Evolutionary conservation across 2,113 vertebrate genomes (phyloP), one percentile per base, ranked within the genome.

Genomic region (Stegastes partitus): DNA sequence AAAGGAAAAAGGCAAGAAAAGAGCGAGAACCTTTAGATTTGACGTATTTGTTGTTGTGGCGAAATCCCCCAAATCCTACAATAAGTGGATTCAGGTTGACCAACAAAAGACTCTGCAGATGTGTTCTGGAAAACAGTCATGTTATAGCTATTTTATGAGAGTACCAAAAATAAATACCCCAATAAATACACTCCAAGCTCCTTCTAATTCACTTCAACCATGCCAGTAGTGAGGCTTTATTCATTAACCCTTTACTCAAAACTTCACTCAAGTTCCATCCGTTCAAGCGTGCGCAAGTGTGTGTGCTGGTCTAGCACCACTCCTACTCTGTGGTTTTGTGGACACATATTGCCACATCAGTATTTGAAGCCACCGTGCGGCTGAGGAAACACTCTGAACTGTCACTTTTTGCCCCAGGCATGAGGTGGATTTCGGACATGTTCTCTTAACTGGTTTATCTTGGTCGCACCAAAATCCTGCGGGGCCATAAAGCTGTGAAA

Each of bases 391-490:
- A 71, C 84, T 81, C 70, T 8, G 23, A 83, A 74, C 82, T 86
- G 90, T 92, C 91, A 82, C 49, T 84, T 68, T 28, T 1, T 55
- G 44, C 84, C 75, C 64, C 70, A 63, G 85, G 89, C 70, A 37
- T 67, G 80, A 87, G 88, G 87, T 85, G 82, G 87, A 90, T 94
- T 90, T 93, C 81, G 85, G 89, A 91, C 88, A 77, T 87, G 85
- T 93, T 91, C 82, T 74, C 84, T 91, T 93, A 89, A 89, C 89
- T 61, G 85, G 90, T 92, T 92, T 91, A 92, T 93, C 92, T 93
- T 82, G 73, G 90, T 89, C 59, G 54, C 84, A 80, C 77, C 59
- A 50, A 89, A 91, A 91, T 88, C 92, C 90, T 80, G 73, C 84
- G 63, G 81, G 82, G 84, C 89, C 90, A 81, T 84, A 83, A 91